Conservation (phyloP, 2,888 invertebrate genomes). For the Trachelus troglodyta region DNA sequence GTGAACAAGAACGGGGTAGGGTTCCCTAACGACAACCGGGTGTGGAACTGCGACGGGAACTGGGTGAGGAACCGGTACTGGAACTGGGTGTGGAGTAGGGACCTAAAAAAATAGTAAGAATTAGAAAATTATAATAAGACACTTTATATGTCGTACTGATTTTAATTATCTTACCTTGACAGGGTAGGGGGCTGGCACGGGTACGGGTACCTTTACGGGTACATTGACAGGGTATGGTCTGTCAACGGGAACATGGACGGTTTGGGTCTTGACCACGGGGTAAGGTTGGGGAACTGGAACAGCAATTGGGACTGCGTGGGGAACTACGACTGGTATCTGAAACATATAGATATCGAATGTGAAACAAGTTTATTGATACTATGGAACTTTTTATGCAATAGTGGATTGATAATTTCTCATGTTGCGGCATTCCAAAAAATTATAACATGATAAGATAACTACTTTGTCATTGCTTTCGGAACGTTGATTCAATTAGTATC, state of each 20-base stretch:
- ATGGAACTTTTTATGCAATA: background rate
- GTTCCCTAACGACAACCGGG: conserved; percentile 69
- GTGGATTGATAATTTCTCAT: background rate
- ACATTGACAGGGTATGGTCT: conserved; percentile 68
- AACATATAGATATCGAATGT: background rate
- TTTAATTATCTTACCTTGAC: conserved; percentile 37
- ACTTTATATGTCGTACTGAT: conserved; percentile 46
- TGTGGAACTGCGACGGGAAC: conserved; percentile 72
- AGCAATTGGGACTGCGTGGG: conserved; percentile 67
- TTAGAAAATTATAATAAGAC: conserved; percentile 16
- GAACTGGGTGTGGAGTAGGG: conserved; percentile 63
- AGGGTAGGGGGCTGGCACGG: conserved; percentile 69
- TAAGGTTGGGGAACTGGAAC: conserved; percentile 69
- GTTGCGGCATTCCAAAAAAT: background rate
- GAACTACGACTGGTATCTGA: conserved; percentile 67
- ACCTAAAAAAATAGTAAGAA: conserved; percentile 48
- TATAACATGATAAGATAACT: background rate
- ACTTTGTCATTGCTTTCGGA: background rate
- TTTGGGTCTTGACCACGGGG: conserved; percentile 63
- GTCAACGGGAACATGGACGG: conserved; percentile 67
- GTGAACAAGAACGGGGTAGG: conserved; percentile 58
- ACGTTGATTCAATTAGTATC: background rate
- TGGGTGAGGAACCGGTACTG: conserved; percentile 71
- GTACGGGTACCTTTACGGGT: conserved; percentile 69
- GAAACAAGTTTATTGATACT: background rate